A percentile compares a stretch with the other conserved stretches of the same genome.
These are phyloP conservation scores for Agrypnia vestita DNA, from an alignment of 1,140 invertebrate genomes.

Conservation along the genomic window DNA sequence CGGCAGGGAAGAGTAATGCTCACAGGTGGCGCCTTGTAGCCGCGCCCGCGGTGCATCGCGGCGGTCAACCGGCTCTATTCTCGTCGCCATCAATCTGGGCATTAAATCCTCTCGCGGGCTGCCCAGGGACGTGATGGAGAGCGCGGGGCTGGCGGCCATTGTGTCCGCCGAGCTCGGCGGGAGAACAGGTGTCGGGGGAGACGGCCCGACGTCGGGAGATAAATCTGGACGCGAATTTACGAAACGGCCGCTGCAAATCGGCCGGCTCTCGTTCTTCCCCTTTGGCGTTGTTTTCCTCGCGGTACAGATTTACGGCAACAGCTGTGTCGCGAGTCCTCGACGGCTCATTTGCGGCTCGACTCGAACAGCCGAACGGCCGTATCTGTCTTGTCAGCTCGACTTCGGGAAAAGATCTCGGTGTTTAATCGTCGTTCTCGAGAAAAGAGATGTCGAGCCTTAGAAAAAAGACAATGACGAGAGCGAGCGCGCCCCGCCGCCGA, in stretches of 20 bases:
- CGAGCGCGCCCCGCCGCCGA: not conserved
- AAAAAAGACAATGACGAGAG: not conserved
- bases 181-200: conserved; percentile 46
- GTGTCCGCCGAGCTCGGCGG: conserved; percentile 28
- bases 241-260: conserved; percentile 39
- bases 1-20: conserved; percentile 38
- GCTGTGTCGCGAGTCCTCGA: conserved; percentile 48
- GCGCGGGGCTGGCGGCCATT: conserved; percentile 23
- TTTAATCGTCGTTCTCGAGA: too few species aligned
- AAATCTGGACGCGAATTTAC: conserved; percentile 57
- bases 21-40: conserved; percentile 51
- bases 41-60: conserved; percentile 21
- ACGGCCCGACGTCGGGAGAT: conserved; percentile 35
- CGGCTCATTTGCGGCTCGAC: conserved; percentile 33
- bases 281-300: conserved; percentile 44
- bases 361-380: conserved; percentile 20
- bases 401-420: too few species aligned
- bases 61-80: conserved; percentile 33
- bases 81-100: conserved; percentile 34
- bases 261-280: conserved; percentile 39
- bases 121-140: conserved; percentile 1
- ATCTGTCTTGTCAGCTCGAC: conserved; percentile 10
- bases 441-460: too few species aligned
- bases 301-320: conserved; percentile 56
- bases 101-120: conserved; percentile 21